phyloP scores from a whole-genome alignment of 2,797 vertebrate genomes.

The Darevskia mixta region DNA sequence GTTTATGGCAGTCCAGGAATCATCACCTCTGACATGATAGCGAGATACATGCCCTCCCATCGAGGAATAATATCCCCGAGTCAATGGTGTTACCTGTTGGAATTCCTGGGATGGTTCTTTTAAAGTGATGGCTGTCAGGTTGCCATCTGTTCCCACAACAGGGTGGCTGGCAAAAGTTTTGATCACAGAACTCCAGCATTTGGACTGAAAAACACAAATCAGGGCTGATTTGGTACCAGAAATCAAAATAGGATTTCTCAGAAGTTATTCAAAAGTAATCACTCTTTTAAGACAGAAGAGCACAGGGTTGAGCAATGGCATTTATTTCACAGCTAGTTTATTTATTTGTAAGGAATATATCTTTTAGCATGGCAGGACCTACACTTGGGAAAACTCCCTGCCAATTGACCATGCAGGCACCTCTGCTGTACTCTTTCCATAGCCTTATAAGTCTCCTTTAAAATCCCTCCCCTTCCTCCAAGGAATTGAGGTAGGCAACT shows the following conservation, averaged over 20 bases:
- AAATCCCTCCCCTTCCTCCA: no score
- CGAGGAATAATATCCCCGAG: no score
- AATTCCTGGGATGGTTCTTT: conserved; percentile 48
- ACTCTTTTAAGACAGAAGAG: accelerated
- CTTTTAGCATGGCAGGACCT: not conserved
- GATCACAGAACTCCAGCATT: conserved; percentile 69
- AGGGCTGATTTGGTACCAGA: not conserved
- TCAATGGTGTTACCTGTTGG: conserved; percentile 52
- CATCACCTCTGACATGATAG: no score
- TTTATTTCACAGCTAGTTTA: not conserved
- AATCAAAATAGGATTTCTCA: not conserved
- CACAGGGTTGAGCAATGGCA: not conserved
- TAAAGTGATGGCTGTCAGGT: conserved; percentile 35
- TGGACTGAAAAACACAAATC: conserved; percentile 51
- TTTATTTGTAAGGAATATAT: not conserved
- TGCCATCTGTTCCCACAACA: conserved; percentile 19
- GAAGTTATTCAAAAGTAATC: not conserved
- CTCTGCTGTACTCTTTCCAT: no score
- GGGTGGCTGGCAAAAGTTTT: conserved; percentile 50
- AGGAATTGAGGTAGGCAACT: no score
- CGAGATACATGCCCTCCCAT: not conserved
- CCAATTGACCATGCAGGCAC: no score
- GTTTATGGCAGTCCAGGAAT: no score
- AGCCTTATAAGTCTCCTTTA: no score
- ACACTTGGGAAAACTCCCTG: no score